Percentiles rank a stretch among this genome's conserved stretches.
phyloP scores from a whole-genome alignment of 1,140 invertebrate genomes.

The Eulimnadia texana region DNA sequence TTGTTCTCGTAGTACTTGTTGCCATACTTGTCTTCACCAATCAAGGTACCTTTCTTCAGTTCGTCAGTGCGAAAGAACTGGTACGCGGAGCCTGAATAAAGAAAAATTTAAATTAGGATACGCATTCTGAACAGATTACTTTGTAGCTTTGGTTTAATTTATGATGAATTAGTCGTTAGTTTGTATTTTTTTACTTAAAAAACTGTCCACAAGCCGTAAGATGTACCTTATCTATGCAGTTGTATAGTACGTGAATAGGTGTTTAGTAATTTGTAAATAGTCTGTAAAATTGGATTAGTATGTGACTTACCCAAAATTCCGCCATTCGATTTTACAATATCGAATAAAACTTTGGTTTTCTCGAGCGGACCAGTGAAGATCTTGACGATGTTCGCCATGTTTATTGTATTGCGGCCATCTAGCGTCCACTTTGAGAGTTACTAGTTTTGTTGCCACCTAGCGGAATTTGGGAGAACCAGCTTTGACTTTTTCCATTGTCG shows the following conservation, averaged over 20 bases:
- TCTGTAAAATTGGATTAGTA: too few relatives aligned
- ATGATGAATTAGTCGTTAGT: too few relatives aligned
- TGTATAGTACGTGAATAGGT: neutral
- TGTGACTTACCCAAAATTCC: conserved; percentile 21
- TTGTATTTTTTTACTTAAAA: too few relatives aligned
- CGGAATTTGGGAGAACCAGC: too few relatives aligned
- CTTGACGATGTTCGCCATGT: conserved; percentile 14
- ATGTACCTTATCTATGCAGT: neutral
- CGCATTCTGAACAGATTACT: neutral
- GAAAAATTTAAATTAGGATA: neutral
- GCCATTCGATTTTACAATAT: conserved; percentile 29
- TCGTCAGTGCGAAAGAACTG: conserved; percentile 57
- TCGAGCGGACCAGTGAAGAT: conserved; percentile 21
- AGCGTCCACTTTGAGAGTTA: too few relatives aligned
- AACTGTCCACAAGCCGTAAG: too few relatives aligned
- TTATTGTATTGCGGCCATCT: neutral
- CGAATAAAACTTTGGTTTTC: conserved; percentile 26
- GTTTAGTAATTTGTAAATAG: too few relatives aligned
- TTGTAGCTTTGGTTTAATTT: too few relatives aligned
- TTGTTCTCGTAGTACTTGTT: conserved; percentile 95
- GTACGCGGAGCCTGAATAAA: conserved; percentile 21
- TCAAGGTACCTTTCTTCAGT: conserved; percentile 62
- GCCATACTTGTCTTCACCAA: conserved; percentile 91
- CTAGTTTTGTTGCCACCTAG: too few relatives aligned
- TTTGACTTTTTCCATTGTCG: too few relatives aligned